A percentile compares a stretch with the other conserved stretches of the same genome.
These are phyloP conservation scores for Burhinus bistriatus DNA, from an alignment of 2,113 vertebrate species.

Conservation along the genomic window DNA sequence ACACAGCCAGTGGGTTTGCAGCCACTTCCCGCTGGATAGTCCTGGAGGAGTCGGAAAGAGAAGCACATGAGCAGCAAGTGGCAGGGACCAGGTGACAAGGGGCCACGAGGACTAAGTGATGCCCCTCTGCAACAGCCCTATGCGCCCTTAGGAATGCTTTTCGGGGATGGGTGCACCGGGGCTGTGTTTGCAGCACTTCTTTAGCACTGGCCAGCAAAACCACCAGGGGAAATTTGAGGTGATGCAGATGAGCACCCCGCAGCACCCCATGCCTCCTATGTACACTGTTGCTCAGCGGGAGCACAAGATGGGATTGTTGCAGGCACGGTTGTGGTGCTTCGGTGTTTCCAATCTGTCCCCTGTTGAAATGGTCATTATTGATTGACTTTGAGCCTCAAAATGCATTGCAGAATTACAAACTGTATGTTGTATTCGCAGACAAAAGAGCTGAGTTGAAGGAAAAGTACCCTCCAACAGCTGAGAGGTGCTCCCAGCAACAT, in stretches of 20 bases:
- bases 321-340: neutral
- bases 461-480: neutral
- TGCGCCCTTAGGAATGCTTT: neutral
- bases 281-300: neutral
- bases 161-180: fast-evolving
- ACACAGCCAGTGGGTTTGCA: neutral
- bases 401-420: neutral
- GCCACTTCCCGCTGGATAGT: constrained; percentile 2
- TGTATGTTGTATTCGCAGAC: fast-evolving
- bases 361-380: neutral
- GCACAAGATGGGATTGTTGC: neutral
- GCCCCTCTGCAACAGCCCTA: fast-evolving
- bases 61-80: neutral
- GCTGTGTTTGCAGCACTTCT: neutral
- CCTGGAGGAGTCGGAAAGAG: neutral
- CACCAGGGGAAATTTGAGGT: fast-evolving
- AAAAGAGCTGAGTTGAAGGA: neutral
- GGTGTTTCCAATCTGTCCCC: neutral
- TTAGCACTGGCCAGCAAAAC: fast-evolving
- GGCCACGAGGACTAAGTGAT: neutral
- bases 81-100: neutral
- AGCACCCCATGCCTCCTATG: fast-evolving
- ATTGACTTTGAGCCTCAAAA: neutral
- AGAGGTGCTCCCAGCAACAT: neutral
- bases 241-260: fast-evolving